Base-by-base conservation (phyloP, 2,888 invertebrate genomes). In the Thymelicus lineola region DNA sequence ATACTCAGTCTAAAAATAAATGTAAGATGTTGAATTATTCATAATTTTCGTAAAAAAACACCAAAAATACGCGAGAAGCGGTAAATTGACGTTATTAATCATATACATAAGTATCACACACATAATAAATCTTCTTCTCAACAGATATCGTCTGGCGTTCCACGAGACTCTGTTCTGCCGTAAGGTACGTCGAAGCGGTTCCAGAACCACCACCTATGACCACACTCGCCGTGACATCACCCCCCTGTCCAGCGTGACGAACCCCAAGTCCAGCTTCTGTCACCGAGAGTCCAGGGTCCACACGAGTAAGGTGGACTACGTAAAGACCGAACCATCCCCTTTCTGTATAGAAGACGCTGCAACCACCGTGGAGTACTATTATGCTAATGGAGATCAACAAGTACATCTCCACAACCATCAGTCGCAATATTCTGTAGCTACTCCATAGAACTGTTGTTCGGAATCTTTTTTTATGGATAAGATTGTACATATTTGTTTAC, bases 131-230 rank as follows among this genome's bases (percentile, higher is more conserved):
- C 36, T 28, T 62, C 42, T 66, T 62, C 10, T 66, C 15, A 20
- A 20, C 76, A 96, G 96, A 76, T 98, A 97, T 89, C 95, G 98
- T 14, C 92, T 95, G 61, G 97, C 97, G 0, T 97, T 97, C 80
- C 95, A 95, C 76, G 96, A 96, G 81, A 96, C 96, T 0, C 89
- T 97, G 72, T 95, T 96, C 71, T 96, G 96, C 74, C 88, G 90
- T 17, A 86, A 85, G 42, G 80, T 82, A 14, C 87, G 85, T 0
- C 89, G 69, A n/a, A 63, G 91, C 35, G 93, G 91, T 74, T 91
- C 89, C 20, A 10, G 74, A 86, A 10, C 93, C 66, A 91, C 93
- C 75, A 90, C 91, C 65, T 80, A 93, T 59, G 95, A 95, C 66
- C 91, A 94, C 77, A 93, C 95, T 7, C 90, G 95, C 48, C 93